Conservation (phyloP, 2,113 vertebrate genomes). For the Hippolais icterina region DNA sequence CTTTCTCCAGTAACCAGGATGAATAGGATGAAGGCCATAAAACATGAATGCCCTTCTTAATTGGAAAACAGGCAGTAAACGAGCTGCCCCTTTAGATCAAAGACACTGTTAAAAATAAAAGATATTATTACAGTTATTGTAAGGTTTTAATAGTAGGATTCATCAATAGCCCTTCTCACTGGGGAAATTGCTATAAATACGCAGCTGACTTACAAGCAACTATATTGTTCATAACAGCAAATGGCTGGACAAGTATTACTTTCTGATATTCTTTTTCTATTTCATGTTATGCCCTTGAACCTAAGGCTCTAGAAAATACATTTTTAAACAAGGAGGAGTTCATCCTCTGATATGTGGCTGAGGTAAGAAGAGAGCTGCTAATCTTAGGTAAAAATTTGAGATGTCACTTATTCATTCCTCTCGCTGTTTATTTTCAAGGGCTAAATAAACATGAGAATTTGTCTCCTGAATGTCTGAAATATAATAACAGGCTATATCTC, state of each 20-base stretch:
- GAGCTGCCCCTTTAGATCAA: neutral
- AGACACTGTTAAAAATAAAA: neutral
- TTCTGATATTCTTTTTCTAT: neutral
- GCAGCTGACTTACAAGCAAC: neutral
- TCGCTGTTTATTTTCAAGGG: neutral
- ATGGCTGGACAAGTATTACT: neutral
- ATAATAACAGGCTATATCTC: neutral
- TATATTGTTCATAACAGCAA: neutral
- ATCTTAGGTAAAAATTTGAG: neutral
- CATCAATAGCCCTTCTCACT: neutral
- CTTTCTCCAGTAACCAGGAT: neutral
- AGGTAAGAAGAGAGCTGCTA: neutral
- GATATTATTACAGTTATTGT: neutral
- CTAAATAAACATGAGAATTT: neutral
- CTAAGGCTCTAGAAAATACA: neutral
- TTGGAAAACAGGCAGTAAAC: neutral
- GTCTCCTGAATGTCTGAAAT: neutral
- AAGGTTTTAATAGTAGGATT: constrained; percentile 9
- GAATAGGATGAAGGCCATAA: neutral
- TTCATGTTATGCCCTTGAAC: neutral
- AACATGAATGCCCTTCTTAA: neutral
- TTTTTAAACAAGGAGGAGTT: neutral
- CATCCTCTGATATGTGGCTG: neutral
- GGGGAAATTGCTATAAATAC: neutral
- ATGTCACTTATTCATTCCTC: neutral